Percentiles rank a stretch among this genome's conserved stretches.
Evolutionary conservation across 2,797 vertebrate genomes (phyloP).

Genomic region (Cephalopachus bancanus): DNA sequence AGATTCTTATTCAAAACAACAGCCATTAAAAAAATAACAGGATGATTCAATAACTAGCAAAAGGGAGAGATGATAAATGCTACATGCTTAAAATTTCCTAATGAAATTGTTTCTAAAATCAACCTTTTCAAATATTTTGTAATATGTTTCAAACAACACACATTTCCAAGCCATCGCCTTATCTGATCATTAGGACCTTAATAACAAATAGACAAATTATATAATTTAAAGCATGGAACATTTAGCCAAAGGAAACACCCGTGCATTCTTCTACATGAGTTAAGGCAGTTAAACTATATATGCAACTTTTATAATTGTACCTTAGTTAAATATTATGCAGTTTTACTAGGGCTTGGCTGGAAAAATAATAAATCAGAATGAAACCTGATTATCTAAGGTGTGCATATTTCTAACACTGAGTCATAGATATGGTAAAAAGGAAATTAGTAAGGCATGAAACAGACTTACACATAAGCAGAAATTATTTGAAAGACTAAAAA

Average conservation of each 20-base stretch:
- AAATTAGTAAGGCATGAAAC: conserved; percentile 38
- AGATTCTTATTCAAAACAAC: conserved; percentile 12
- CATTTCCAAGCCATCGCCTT: conserved; percentile 48
- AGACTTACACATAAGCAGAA: conserved; percentile 3
- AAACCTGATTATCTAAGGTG: conserved; percentile 44
- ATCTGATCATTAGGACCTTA: conserved; percentile 18
- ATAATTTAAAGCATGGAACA: conserved; percentile 18
- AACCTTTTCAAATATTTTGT: conserved; percentile 10
- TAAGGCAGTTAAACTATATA: conserved; percentile 63
- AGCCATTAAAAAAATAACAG: conserved; percentile 11
- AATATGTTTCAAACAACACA: conserved; percentile 32
- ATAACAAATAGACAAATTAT: neutral
- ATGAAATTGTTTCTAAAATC: conserved; percentile 36
- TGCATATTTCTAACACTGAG: conserved; percentile 68
- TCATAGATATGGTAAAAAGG: conserved; percentile 31
- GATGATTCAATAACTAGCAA: neutral
- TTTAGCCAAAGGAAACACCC: conserved; percentile 29
- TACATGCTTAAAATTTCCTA: conserved; percentile 43
- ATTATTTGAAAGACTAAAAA: conserved; percentile 19
- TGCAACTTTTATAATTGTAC: conserved; percentile 50
- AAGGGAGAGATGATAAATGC: conserved; percentile 27
- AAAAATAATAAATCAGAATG: conserved; percentile 56
- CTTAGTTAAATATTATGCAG: conserved; percentile 77
- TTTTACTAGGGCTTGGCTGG: conserved; percentile 42
- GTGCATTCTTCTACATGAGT: neutral